phyloP scores from a whole-genome alignment of 1,140 invertebrate species.

The Drosophila watanabei region DNA sequence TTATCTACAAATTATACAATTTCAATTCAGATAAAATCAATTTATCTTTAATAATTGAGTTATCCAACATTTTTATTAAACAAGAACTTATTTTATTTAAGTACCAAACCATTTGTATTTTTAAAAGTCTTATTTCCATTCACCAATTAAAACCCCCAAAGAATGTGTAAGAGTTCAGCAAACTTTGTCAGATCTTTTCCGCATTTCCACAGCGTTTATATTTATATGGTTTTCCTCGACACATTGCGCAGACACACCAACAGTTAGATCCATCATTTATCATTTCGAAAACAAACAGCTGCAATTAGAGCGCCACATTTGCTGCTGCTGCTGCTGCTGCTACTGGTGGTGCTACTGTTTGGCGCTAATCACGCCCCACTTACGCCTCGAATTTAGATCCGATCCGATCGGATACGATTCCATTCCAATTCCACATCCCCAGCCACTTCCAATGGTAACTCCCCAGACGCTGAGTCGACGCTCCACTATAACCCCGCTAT shows the following conservation, averaged over 20 bases:
- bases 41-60: not conserved
- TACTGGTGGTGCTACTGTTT: constrained; percentile 43
- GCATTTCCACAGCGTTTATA: constrained; percentile 39
- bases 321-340: constrained; percentile 9
- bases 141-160: constrained; percentile 11
- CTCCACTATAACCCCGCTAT: constrained; percentile 41
- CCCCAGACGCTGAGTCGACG: constrained; percentile 13
- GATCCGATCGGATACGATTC: constrained; percentile 30
- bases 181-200: constrained; percentile 37
- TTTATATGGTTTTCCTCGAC: constrained; percentile 22
- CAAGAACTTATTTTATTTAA: not conserved
- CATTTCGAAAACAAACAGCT: constrained; percentile 53
- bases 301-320: constrained; percentile 43
- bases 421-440: constrained; percentile 33
- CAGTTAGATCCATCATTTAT: constrained; percentile 39
- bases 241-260: constrained; percentile 26
- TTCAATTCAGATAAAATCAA: no score
- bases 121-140: constrained; percentile 15
- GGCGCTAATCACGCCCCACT: constrained; percentile 56
- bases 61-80: not conserved
- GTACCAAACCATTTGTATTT: not conserved
- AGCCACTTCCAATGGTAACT: constrained; percentile 18
- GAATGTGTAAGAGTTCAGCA: constrained; percentile 25
- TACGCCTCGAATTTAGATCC: constrained; percentile 41
- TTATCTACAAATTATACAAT: not conserved